Evolutionary conservation across 2,113 vertebrate genomes (phyloP).

Genomic region (Dipodomys stephensi): DNA sequence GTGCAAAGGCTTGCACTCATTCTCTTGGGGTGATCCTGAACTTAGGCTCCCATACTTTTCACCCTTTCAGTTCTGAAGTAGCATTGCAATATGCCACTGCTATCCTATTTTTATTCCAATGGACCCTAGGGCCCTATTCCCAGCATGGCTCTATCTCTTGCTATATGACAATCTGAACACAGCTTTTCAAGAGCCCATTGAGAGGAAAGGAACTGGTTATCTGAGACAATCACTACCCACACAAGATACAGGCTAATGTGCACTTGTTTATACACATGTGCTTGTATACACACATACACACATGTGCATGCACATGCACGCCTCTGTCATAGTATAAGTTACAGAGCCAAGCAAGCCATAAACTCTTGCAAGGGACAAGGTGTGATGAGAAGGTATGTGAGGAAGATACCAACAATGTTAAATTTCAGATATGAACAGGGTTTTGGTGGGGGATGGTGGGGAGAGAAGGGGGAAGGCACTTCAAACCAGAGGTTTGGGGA

Average conservation of each 20-base stretch:
- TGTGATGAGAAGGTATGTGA: not conserved
- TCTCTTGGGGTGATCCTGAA: not conserved
- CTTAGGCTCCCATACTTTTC: not conserved
- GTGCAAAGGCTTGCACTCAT: not conserved
- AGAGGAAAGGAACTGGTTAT: not conserved
- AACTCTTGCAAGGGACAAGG: slow-evolving; percentile 3
- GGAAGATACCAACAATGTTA: slow-evolving; percentile 53
- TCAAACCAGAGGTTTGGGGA: slow-evolving; percentile 38
- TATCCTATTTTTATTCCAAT: not conserved
- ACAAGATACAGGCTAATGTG: slow-evolving; percentile 3
- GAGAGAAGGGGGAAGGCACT: not conserved
- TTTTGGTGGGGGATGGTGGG: accelerated
- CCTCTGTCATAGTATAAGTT: slow-evolving; percentile 61
- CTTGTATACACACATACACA: not conserved
- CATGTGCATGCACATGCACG: not conserved
- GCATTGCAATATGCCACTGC: not conserved
- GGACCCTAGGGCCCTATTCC: slow-evolving; percentile 17
- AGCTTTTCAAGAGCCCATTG: not conserved
- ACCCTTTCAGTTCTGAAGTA: slow-evolving; percentile 6
- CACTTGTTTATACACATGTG: not conserved
- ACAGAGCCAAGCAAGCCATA: slow-evolving; percentile 60
- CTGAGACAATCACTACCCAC: slow-evolving; percentile 6
- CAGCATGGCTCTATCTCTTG: not conserved
- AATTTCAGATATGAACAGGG: slow-evolving; percentile 60
- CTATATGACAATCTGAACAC: slow-evolving; percentile 60